phyloP scores from a whole-genome alignment of 2,797 vertebrate species.

The Graptemys geographica region DNA sequence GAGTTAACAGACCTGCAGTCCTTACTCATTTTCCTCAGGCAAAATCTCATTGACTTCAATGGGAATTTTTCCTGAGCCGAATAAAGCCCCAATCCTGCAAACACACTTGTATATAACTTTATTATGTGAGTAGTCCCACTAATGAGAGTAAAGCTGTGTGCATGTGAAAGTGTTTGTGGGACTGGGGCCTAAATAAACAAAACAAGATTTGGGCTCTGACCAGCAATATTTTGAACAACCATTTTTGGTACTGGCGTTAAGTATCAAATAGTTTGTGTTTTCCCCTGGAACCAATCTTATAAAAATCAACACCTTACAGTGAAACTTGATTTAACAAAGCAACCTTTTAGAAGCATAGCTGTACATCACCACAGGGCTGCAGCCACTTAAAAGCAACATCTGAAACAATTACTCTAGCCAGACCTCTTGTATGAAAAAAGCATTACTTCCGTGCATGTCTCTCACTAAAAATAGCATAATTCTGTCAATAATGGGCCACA shows the following conservation, averaged over 20 bases:
- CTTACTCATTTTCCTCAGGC: background rate
- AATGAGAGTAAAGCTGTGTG: background rate
- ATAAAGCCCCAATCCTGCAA: fast-evolving
- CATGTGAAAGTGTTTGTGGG: background rate
- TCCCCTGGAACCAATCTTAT: background rate
- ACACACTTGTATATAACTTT: fast-evolving
- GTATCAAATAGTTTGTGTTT: background rate
- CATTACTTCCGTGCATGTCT: background rate
- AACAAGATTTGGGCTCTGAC: background rate
- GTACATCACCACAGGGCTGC: background rate
- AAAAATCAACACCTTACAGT: fast-evolving
- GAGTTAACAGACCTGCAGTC: background rate
- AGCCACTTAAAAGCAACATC: background rate
- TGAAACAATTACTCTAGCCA: background rate
- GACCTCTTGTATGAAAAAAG: background rate
- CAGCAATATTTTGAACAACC: background rate
- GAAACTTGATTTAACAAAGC: background rate
- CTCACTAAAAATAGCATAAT: background rate
- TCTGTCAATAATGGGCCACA: background rate
- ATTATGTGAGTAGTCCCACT: background rate
- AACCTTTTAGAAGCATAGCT: background rate
- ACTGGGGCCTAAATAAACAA: background rate
- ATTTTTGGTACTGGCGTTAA: background rate
- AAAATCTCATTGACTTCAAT: background rate
- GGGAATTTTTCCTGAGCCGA: background rate